A percentile compares a stretch with the other conserved stretches of the same genome.
Evolutionary conservation across 2,113 vertebrate species (phyloP).

Genomic region (Tenrec ecaudatus): DNA sequence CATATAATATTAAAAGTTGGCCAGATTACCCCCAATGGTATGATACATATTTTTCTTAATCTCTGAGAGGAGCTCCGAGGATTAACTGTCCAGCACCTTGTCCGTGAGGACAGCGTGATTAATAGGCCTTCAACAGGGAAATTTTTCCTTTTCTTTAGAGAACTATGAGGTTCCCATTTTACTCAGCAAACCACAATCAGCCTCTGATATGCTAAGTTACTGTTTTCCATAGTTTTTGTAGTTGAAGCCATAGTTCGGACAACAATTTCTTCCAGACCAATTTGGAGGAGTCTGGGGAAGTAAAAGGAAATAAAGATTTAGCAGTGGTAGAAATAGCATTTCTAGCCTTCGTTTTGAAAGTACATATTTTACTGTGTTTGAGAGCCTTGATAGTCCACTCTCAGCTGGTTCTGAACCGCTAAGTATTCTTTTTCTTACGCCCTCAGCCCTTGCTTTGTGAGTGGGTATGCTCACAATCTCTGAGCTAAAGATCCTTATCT

Average conservation of each 20-base stretch:
- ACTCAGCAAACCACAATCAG: constrained; percentile 29
- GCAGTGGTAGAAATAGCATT: neutral
- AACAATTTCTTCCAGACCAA: constrained; percentile 9
- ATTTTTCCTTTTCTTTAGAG: neutral
- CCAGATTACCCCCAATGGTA: constrained; percentile 53
- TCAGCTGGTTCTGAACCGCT: constrained; percentile 18
- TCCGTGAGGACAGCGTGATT: neutral
- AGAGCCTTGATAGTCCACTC: neutral
- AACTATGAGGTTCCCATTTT: constrained; percentile 1
- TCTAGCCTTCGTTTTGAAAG: constrained; percentile 43
- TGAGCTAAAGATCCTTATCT: constrained; percentile 4
- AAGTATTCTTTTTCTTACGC: constrained; percentile 40
- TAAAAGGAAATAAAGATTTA: neutral
- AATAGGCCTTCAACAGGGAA: neutral
- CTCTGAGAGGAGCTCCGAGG: constrained; percentile 15
- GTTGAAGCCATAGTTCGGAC: neutral
- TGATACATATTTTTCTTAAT: constrained; percentile 61
- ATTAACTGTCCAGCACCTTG: neutral
- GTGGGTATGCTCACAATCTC: constrained; percentile 33
- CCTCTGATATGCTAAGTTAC: neutral
- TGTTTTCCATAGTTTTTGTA: constrained; percentile 41
- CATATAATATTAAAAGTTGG: constrained; percentile 65
- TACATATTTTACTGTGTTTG: neutral
- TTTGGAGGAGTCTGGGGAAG: constrained; percentile 38
- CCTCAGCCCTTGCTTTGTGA: constrained; percentile 27